Percentiles rank a stretch among this genome's conserved stretches.
phyloP scores from a whole-genome alignment of 2,797 vertebrate species.

The Hemitrygon akajei region DNA sequence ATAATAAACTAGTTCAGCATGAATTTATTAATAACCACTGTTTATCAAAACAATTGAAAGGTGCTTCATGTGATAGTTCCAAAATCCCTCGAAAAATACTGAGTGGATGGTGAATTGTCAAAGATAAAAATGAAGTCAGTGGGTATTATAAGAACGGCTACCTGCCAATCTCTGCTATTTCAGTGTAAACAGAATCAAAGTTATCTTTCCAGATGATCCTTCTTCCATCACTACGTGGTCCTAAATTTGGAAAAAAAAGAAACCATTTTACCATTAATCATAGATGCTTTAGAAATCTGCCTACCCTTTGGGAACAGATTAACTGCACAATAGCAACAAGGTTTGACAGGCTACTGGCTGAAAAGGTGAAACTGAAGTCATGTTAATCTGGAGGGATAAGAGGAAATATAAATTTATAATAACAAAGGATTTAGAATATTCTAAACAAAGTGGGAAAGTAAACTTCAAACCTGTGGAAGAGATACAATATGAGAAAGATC shows the following conservation, averaged over 20 bases:
- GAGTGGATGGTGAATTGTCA: not conserved
- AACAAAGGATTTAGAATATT: not conserved
- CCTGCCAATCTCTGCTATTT: conserved; percentile 94
- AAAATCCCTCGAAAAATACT: not conserved
- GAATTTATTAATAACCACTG: not conserved
- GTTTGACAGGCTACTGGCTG: not conserved
- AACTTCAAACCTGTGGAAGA: not conserved
- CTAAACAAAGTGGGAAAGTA: not conserved
- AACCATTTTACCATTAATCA: not conserved
- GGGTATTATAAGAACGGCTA: conserved; percentile 46
- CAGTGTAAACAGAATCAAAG: conserved; percentile 86
- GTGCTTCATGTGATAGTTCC: not conserved
- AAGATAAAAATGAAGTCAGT: not conserved
- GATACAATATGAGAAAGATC: not conserved
- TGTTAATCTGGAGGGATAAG: not conserved
- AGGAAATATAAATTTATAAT: not conserved
- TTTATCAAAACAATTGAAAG: not conserved
- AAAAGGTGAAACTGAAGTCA: not conserved
- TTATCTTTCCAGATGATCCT: conserved; percentile 94
- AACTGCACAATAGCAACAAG: not conserved
- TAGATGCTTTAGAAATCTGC: not conserved
- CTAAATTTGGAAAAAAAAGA: conserved; percentile 51
- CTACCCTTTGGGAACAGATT: not conserved
- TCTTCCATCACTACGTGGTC: conserved; percentile 80
- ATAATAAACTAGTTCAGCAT: not conserved